A percentile compares a stretch with the other conserved stretches of the same genome.
Conservation (phyloP, 2,888 invertebrate genomes). For the Melanophora roralis region DNA sequence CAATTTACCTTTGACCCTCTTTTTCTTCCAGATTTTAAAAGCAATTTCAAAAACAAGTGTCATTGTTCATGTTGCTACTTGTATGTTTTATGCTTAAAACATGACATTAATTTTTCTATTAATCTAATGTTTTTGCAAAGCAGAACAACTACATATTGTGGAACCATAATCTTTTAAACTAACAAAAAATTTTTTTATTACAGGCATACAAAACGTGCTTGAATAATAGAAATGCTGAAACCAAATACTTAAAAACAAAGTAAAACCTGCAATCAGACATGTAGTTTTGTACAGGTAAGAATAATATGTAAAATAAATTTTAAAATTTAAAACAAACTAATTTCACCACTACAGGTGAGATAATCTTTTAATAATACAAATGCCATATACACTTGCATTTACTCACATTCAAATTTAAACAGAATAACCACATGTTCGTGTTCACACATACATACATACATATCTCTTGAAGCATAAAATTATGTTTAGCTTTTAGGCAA, state of each 20-base stretch:
- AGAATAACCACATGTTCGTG: not conserved
- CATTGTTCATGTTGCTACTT: not conserved
- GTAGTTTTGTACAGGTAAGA: not conserved
- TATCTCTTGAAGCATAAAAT: conserved; percentile 17
- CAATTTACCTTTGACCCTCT: too few relatives aligned
- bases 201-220: conserved; percentile 21
- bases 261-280: conserved; percentile 11
- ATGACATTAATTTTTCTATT: conserved; percentile 36
- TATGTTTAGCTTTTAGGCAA: conserved; percentile 24
- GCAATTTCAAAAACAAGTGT: too few relatives aligned
- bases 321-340: conserved; percentile 21
- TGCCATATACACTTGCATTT: not conserved
- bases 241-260: not conserved
- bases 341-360: conserved; percentile 38
- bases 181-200: conserved; percentile 40
- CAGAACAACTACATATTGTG: conserved; percentile 16
- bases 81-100: conserved; percentile 4
- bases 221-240: not conserved
- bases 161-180: conserved; percentile 42
- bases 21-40: too few relatives aligned
- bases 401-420: not conserved
- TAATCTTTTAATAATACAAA: conserved; percentile 39
- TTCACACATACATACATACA: not conserved
- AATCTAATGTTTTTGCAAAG: conserved; percentile 30
- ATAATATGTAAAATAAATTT: conserved; percentile 23